These are phyloP conservation scores for Elegia similella DNA, from an alignment of 2,888 invertebrate genomes.

Conservation along the genomic window DNA sequence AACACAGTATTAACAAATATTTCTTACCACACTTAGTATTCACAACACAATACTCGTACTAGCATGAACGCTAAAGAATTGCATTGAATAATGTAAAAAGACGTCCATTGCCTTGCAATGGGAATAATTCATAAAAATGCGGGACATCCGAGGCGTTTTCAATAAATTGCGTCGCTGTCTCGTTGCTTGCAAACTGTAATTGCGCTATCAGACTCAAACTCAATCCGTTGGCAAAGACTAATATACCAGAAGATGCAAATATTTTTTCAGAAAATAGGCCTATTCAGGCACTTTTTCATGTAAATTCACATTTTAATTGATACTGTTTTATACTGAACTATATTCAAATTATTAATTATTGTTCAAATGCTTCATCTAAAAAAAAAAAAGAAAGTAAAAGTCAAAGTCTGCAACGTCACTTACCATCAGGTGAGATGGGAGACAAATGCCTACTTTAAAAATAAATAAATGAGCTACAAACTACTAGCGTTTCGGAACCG, in stretches of 20 bases:
- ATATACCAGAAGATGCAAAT: background rate
- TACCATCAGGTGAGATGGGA: no score
- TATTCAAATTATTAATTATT: no score
- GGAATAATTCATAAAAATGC: background rate
- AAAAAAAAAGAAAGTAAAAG: no score
- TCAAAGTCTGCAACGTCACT: no score
- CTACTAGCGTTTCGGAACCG: no score
- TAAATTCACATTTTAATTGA: no score
- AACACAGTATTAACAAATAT: background rate
- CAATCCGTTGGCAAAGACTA: slow-evolving; percentile 15
- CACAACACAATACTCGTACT: background rate
- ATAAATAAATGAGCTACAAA: no score
- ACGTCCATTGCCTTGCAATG: background rate
- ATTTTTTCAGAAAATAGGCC: no score
- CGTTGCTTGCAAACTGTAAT: slow-evolving; percentile 19
- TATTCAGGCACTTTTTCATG: no score
- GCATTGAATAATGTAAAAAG: background rate
- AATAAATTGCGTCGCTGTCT: slow-evolving; percentile 23
- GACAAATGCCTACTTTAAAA: no score
- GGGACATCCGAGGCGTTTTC: slow-evolving; percentile 4
- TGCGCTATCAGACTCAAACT: slow-evolving; percentile 21
- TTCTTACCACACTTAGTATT: background rate
- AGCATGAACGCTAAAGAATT: background rate
- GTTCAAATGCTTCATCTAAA: no score
- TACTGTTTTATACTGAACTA: no score